Evolutionary conservation across 2,113 vertebrate genomes (phyloP).

Genomic region (Tichodroma muraria): DNA sequence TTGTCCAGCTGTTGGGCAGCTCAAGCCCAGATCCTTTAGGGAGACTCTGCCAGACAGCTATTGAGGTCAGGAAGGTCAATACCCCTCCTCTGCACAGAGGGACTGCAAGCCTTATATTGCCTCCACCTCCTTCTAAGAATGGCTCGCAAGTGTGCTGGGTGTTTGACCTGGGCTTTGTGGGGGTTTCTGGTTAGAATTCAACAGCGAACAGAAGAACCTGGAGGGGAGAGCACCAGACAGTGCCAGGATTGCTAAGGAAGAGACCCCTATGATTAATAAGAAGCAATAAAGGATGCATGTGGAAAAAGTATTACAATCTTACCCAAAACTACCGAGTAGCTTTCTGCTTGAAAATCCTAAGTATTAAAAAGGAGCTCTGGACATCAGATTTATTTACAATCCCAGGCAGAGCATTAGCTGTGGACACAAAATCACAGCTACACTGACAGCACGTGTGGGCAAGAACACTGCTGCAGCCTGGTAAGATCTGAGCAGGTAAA

Average conservation of each 20-base stretch:
- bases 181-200: background rate
- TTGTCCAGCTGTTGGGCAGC: background rate
- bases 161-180: background rate
- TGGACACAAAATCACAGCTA: background rate
- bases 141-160: background rate
- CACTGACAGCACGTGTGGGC: background rate
- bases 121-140: background rate
- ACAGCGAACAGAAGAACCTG: background rate
- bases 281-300: background rate
- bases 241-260: background rate
- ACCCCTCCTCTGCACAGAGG: background rate
- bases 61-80: background rate
- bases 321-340: background rate
- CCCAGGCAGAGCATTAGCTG: background rate
- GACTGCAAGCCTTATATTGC: background rate
- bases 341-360: background rate
- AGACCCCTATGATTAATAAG: background rate
- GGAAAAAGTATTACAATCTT: background rate
- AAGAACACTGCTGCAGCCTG: background rate
- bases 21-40: background rate
- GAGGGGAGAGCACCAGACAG: background rate
- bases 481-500: background rate
- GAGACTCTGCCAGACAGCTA: background rate
- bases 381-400: background rate
- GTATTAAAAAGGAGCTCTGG: background rate